These are phyloP conservation scores for Harpagifer antarcticus DNA, from an alignment of 2,797 vertebrate genomes.

Conservation along the genomic window DNA sequence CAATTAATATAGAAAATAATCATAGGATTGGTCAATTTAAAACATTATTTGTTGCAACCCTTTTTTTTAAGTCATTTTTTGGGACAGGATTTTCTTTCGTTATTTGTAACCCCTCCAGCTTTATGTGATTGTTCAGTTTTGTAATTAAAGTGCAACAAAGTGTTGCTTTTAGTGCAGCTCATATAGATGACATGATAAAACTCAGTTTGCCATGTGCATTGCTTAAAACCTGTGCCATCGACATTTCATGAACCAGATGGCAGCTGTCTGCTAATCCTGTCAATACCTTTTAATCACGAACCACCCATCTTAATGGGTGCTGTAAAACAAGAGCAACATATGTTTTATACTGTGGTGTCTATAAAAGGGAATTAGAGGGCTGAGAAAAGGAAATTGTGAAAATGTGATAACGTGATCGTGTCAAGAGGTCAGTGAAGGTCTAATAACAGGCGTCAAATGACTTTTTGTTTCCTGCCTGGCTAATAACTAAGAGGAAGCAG, in stretches of 20 bases:
- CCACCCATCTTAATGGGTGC: conserved; percentile 42
- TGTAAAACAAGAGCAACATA: conserved; percentile 40
- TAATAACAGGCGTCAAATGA: background rate
- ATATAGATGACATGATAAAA: background rate
- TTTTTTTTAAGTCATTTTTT: background rate
- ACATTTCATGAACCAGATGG: conserved; percentile 71
- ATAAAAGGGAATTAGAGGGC: conserved; percentile 24
- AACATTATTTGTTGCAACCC: too few relatives aligned
- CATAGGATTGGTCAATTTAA: too few relatives aligned
- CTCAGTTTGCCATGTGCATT: conserved; percentile 12
- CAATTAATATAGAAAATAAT: too few relatives aligned
- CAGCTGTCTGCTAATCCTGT: conserved; percentile 65
- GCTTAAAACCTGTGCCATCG: conserved; percentile 28
- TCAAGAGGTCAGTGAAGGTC: background rate
- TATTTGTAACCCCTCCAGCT: background rate
- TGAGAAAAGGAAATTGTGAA: conserved; percentile 37
- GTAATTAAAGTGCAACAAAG: background rate
- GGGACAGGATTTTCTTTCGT: background rate
- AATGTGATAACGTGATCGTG: background rate
- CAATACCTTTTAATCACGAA: conserved; percentile 75
- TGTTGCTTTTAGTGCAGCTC: background rate
- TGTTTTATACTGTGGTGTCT: conserved; percentile 11
- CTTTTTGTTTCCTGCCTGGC: conserved; percentile 8
- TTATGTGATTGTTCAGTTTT: too few relatives aligned
- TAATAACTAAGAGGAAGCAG: conserved; percentile 5